Conservation (phyloP, 1,140 invertebrate species). For the Forficula auricularia region DNA sequence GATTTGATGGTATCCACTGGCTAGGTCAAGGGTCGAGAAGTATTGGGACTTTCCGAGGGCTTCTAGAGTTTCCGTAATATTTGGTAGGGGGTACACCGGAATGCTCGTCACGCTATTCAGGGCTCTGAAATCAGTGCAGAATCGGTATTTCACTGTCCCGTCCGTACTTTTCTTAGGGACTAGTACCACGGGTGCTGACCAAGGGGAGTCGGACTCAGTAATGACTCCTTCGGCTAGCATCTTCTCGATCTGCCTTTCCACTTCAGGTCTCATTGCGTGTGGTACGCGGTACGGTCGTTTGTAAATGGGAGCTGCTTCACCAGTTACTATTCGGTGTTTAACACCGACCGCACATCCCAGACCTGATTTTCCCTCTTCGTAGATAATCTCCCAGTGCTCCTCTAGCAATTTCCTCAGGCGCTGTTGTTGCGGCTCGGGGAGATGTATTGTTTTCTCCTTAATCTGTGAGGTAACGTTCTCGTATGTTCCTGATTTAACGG, state of each 20-base stretch:
- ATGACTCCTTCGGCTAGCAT: slow-evolving; percentile 8
- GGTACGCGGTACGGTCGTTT: slow-evolving; percentile 8
- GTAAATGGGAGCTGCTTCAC: too few species aligned
- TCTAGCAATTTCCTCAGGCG: too few species aligned
- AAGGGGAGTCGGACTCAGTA: background rate
- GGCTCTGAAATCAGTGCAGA: slow-evolving; percentile 25
- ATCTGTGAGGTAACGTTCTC: too few species aligned
- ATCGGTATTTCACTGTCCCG: slow-evolving; percentile 20
- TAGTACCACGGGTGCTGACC: slow-evolving; percentile 2
- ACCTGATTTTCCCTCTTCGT: too few species aligned
- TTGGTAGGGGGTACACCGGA: slow-evolving; percentile 33
- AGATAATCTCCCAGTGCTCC: too few species aligned
- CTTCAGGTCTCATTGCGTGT: slow-evolving; percentile 2
- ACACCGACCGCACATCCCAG: too few species aligned
- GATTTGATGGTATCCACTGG: slow-evolving; percentile 28
- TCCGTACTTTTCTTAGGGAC: slow-evolving; percentile 9
- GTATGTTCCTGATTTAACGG: too few species aligned
- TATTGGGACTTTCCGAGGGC: slow-evolving; percentile 25
- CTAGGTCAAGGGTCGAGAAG: slow-evolving; percentile 31
- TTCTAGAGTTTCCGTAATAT: slow-evolving; percentile 30
- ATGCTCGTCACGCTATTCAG: slow-evolving; percentile 24
- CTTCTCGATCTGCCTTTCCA: slow-evolving; percentile 1
- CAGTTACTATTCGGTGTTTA: too few species aligned
- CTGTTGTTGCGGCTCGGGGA: too few species aligned
- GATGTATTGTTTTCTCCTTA: too few species aligned